Evolutionary conservation across 2,888 invertebrate genomes (phyloP).

Genomic region (Crioceris asparagi): DNA sequence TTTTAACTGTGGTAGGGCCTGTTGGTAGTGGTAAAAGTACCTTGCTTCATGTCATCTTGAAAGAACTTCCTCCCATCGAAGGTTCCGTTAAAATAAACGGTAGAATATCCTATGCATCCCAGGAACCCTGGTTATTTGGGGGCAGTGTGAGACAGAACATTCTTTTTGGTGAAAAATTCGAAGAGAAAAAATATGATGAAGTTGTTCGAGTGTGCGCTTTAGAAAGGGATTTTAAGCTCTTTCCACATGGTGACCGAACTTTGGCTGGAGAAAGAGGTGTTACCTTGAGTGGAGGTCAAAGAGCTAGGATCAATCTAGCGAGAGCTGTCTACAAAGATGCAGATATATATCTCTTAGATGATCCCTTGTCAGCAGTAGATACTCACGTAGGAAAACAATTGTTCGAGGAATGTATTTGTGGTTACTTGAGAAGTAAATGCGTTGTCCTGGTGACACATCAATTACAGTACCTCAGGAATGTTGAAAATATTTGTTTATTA

Average conservation of each 20-base stretch:
- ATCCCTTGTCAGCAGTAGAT: constrained; percentile 84
- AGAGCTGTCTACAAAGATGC: constrained; percentile 69
- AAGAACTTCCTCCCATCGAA: constrained; percentile 55
- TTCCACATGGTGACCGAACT: constrained; percentile 70
- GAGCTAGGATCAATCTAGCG: constrained; percentile 76
- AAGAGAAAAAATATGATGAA: constrained; percentile 51
- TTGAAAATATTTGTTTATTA: constrained; percentile 43
- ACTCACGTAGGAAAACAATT: constrained; percentile 77
- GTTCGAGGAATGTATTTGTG: constrained; percentile 64
- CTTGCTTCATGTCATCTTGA: constrained; percentile 46
- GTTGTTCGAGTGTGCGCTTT: constrained; percentile 60
- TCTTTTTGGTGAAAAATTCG: constrained; percentile 69
- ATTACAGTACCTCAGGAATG: constrained; percentile 51
- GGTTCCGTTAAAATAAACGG: constrained; percentile 60
- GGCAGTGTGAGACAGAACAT: constrained; percentile 86
- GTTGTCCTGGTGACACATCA: constrained; percentile 67
- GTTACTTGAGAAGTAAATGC: constrained; percentile 54
- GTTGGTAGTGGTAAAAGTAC: constrained; percentile 53
- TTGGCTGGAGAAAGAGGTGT: constrained; percentile 66
- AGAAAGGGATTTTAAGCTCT: constrained; percentile 57
- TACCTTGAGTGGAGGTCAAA: constrained; percentile 67
- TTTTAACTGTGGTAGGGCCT: constrained; percentile 47
- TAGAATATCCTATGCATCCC: constrained; percentile 63
- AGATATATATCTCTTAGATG: constrained; percentile 78
- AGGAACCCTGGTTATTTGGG: constrained; percentile 74